Evolutionary conservation across 2,888 invertebrate species (phyloP).

Genomic region (Drosophila borealis): DNA sequence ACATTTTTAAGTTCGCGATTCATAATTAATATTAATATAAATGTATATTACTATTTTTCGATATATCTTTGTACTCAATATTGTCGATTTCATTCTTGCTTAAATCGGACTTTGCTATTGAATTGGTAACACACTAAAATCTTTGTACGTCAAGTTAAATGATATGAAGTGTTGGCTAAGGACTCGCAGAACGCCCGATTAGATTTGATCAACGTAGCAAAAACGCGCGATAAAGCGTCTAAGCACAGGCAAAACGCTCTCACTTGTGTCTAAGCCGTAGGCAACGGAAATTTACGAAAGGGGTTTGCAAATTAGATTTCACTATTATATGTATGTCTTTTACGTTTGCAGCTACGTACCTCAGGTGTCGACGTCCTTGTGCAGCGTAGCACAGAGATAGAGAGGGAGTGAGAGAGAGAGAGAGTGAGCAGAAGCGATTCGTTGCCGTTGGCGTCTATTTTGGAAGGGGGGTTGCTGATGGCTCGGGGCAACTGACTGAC

Average conservation of each 20-base stretch:
- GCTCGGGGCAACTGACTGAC: slow-evolving; percentile 36
- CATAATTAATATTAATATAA: too few species aligned
- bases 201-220: slow-evolving; percentile 42
- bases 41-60: too few species aligned
- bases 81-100: too few species aligned
- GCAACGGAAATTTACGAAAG: slow-evolving; percentile 39
- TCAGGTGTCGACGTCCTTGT: slow-evolving; percentile 48
- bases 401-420: slow-evolving; percentile 29
- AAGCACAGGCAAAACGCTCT: slow-evolving; percentile 32
- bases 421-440: slow-evolving; percentile 25
- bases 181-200: slow-evolving; percentile 29
- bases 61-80: too few species aligned
- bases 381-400: slow-evolving; percentile 17
- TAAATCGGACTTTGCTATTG: too few species aligned
- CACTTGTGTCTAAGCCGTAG: slow-evolving; percentile 27
- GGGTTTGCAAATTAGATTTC: slow-evolving; percentile 63
- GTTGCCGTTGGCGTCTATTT: slow-evolving; percentile 23
- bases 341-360: slow-evolving; percentile 27
- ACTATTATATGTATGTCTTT: slow-evolving; percentile 49
- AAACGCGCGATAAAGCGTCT: slow-evolving; percentile 52
- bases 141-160: background rate
- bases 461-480: slow-evolving; percentile 11
- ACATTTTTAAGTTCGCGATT: too few species aligned
- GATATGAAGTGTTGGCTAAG: background rate
- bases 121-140: too few species aligned